These are phyloP conservation scores for Pollicipes pollicipes DNA, from an alignment of 1,140 invertebrate genomes.

Conservation along the genomic window DNA sequence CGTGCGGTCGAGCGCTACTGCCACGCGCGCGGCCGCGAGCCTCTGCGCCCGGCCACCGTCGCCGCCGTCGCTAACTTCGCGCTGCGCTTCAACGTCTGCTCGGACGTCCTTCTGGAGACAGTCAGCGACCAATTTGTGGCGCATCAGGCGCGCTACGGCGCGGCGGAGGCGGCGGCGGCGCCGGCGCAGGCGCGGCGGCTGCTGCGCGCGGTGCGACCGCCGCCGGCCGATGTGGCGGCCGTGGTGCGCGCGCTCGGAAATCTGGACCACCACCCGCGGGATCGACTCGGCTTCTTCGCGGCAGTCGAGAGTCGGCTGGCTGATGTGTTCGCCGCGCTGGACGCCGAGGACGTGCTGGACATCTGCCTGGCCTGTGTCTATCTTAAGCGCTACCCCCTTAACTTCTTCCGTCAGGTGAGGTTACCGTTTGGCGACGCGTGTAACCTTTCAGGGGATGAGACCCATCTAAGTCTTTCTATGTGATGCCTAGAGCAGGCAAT, in stretches of 20 bases:
- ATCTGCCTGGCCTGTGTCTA: constrained; percentile 46
- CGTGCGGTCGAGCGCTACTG: neutral
- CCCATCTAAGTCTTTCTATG: too few species aligned
- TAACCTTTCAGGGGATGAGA: too few species aligned
- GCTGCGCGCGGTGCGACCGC: neutral
- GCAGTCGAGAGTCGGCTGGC: neutral
- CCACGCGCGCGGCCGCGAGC: too few species aligned
- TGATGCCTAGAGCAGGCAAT: too few species aligned
- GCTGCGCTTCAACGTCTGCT: neutral
- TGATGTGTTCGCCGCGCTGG: neutral
- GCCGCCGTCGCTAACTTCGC: neutral
- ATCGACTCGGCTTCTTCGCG: neutral
- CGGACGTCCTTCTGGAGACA: neutral
- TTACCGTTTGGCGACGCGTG: too few species aligned
- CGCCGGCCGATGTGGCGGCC: neutral
- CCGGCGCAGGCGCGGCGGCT: neutral
- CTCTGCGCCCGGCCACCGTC: neutral
- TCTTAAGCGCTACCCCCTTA: constrained; percentile 41
- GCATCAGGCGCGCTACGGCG: neutral
- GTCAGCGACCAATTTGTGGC: neutral
- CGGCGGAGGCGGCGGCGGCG: too few species aligned
- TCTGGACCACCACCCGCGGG: neutral
- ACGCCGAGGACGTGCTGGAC: constrained; percentile 27
- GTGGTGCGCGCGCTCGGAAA: neutral
- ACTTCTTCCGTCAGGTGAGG: constrained; percentile 29